phyloP scores from a whole-genome alignment of 2,797 vertebrate genomes.

The Catamblyrhynchus diadema region DNA sequence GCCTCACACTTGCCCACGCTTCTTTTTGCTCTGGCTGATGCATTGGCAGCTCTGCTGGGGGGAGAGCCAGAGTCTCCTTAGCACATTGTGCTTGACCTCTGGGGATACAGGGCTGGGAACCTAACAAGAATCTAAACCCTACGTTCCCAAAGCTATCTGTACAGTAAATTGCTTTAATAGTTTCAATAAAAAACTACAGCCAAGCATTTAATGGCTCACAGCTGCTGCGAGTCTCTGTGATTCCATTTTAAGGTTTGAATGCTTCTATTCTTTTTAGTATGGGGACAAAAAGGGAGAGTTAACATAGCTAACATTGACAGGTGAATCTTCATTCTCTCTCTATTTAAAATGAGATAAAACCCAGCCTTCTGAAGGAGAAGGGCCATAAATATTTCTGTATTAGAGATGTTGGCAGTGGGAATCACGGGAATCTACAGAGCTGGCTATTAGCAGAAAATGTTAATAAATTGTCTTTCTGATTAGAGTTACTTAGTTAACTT shows the following conservation, averaged over 20 bases:
- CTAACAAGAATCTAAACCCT: background rate
- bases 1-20: accelerated
- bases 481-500: background rate
- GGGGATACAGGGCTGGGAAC: background rate
- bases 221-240: background rate
- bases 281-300: background rate
- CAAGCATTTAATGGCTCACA: background rate
- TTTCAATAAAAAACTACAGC: background rate
- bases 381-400: background rate
- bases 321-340: background rate
- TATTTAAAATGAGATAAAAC: background rate
- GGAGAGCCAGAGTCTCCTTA: background rate
- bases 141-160: background rate
- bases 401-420: background rate
- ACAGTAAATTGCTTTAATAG: background rate
- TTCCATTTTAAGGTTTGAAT: background rate
- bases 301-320: background rate
- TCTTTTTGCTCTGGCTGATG: background rate
- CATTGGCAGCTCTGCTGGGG: background rate
- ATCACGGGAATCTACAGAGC: background rate
- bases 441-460: background rate
- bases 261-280: background rate
- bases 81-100: background rate
- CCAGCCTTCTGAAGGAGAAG: background rate
- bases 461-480: background rate